A percentile compares a stretch with the other conserved stretches of the same genome.
phyloP scores from a whole-genome alignment of 2,888 invertebrate genomes.

The Leucoma salicis region DNA sequence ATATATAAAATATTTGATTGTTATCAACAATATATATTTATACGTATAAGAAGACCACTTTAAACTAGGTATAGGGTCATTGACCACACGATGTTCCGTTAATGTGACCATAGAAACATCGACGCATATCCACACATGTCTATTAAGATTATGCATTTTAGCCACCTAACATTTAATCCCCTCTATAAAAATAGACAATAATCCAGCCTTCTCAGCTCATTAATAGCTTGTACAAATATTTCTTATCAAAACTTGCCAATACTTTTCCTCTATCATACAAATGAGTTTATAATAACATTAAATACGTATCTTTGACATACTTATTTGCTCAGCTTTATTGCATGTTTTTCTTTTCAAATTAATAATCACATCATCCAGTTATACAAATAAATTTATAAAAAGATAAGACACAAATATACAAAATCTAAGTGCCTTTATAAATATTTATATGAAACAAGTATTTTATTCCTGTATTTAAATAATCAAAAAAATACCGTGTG shows the following conservation, averaged over 20 bases:
- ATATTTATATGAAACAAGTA: neutral
- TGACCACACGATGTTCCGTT: constrained; percentile 4
- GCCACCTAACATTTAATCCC: constrained; percentile 69
- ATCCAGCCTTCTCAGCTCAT: constrained; percentile 43
- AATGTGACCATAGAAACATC: constrained; percentile 28
- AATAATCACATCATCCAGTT: constrained; percentile 4
- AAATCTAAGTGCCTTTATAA: neutral
- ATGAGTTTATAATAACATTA: constrained; percentile 36
- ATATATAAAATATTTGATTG: constrained; percentile 41
- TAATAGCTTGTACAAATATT: constrained; percentile 53
- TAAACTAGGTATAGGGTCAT: constrained; percentile 12
- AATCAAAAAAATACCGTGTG: neutral
- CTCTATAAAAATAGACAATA: constrained; percentile 71
- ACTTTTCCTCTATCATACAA: constrained; percentile 41
- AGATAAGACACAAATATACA: neutral
- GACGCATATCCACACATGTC: constrained; percentile 32
- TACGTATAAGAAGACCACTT: constrained; percentile 32
- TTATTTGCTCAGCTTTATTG: constrained; percentile 3
- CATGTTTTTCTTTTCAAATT: neutral
- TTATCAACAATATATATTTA: constrained; percentile 35
- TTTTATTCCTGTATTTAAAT: neutral
- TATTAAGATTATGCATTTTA: constrained; percentile 61
- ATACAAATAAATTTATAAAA: neutral
- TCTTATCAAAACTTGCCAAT: constrained; percentile 65
- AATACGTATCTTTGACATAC: constrained; percentile 29